Percentiles rank a stretch among this genome's conserved stretches.
Evolutionary conservation across 2,797 vertebrate species (phyloP).

Genomic region (Phoeniculus purpureus): DNA sequence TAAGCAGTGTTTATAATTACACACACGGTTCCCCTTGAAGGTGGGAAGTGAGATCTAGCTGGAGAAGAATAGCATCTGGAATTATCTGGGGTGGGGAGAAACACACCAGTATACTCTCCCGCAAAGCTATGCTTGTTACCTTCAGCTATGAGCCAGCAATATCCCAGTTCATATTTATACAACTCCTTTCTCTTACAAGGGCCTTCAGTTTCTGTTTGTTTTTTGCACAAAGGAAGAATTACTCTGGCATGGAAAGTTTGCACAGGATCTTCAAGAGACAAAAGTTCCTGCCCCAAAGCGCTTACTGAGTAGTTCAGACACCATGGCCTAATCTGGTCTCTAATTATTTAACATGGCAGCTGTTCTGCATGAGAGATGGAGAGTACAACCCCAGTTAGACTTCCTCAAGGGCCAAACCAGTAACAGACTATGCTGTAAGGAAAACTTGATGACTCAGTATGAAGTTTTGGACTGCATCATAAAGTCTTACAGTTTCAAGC

Average conservation of each 20-base stretch:
- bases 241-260: neutral
- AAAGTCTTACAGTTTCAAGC: neutral
- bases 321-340: neutral
- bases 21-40: neutral
- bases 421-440: neutral
- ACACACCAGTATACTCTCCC: neutral
- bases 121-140: neutral
- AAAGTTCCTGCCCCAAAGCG: neutral
- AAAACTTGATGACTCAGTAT: neutral
- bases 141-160: neutral
- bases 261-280: neutral
- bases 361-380: neutral
- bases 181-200: slow-evolving; percentile 6
- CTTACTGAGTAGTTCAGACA: neutral
- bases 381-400: neutral
- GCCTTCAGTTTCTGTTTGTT: slow-evolving; percentile 26
- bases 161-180: neutral
- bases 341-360: neutral
- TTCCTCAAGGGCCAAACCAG: neutral
- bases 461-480: neutral
- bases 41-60: neutral
- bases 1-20: neutral
- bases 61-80: neutral
- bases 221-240: slow-evolving; percentile 18
- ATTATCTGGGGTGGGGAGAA: neutral